A percentile compares a stretch with the other conserved stretches of the same genome.
These are phyloP conservation scores for Rafetus swinhoei DNA, from an alignment of 2,113 vertebrate species.

Conservation along the genomic window DNA sequence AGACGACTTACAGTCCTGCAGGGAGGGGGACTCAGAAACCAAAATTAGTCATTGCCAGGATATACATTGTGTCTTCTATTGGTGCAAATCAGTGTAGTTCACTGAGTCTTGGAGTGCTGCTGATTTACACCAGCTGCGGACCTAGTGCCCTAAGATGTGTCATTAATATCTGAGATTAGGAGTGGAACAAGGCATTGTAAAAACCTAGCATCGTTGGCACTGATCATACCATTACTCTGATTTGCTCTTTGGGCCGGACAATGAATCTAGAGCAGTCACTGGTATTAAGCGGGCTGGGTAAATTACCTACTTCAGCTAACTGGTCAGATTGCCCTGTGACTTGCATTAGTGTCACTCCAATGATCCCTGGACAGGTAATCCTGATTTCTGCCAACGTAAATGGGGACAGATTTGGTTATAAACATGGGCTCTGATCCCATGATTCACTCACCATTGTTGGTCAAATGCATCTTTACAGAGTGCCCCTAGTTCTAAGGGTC, in stretches of 20 bases:
- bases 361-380: not conserved
- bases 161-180: slow-evolving; percentile 11
- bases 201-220: not conserved
- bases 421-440: not conserved
- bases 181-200: not conserved
- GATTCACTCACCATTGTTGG: not conserved
- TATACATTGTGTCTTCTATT: not conserved
- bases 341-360: not conserved
- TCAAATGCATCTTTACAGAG: not conserved
- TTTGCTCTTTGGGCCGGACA: not conserved
- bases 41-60: not conserved
- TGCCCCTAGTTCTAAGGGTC: not conserved
- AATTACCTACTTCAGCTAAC: slow-evolving; percentile 34
- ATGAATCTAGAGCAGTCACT: not conserved
- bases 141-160: not conserved
- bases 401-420: not conserved
- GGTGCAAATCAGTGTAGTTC: not conserved
- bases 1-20: not conserved
- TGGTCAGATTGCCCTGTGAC: not conserved
- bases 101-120: not conserved
- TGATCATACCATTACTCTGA: not conserved
- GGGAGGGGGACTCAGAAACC: not conserved
- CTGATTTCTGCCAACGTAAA: not conserved
- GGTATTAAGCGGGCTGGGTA: slow-evolving; percentile 31
- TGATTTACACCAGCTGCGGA: not conserved